These are phyloP conservation scores for Tapirus terrestris DNA, from an alignment of 2,113 vertebrate genomes.

Conservation along the genomic window DNA sequence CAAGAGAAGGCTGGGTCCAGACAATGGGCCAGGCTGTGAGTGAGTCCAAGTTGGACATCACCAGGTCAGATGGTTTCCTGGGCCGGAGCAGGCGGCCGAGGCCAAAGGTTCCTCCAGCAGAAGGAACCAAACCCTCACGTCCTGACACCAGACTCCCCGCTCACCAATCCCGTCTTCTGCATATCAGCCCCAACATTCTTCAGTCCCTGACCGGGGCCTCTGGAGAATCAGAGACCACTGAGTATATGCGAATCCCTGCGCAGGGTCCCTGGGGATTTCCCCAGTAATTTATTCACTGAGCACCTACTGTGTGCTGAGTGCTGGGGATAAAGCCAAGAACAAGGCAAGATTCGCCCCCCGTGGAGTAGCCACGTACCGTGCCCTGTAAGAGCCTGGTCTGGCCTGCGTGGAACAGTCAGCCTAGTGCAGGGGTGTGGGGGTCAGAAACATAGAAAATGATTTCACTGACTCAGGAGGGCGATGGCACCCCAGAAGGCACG, in stretches of 20 bases:
- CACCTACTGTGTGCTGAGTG: background rate
- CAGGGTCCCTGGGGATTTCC: no score
- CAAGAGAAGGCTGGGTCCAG: background rate
- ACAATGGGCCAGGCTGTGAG: background rate
- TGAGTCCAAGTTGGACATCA: background rate
- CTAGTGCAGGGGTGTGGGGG: background rate
- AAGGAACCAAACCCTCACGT: background rate
- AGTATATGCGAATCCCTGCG: background rate
- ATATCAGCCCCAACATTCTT: fast-evolving
- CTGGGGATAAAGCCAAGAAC: background rate
- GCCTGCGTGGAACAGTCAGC: background rate
- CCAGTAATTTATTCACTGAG: background rate
- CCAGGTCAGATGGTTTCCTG: background rate
- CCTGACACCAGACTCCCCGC: background rate
- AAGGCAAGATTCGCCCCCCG: background rate
- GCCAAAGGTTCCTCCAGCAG: background rate
- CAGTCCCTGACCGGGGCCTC: background rate
- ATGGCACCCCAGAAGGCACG: background rate
- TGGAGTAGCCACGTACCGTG: fast-evolving
- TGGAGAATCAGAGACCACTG: background rate
- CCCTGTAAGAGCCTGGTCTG: background rate
- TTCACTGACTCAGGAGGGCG: background rate
- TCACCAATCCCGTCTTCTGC: background rate
- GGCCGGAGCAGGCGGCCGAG: background rate
- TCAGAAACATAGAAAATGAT: background rate